Conservation (phyloP, 2,113 vertebrate species). For the Pseudopipra pipra region DNA sequence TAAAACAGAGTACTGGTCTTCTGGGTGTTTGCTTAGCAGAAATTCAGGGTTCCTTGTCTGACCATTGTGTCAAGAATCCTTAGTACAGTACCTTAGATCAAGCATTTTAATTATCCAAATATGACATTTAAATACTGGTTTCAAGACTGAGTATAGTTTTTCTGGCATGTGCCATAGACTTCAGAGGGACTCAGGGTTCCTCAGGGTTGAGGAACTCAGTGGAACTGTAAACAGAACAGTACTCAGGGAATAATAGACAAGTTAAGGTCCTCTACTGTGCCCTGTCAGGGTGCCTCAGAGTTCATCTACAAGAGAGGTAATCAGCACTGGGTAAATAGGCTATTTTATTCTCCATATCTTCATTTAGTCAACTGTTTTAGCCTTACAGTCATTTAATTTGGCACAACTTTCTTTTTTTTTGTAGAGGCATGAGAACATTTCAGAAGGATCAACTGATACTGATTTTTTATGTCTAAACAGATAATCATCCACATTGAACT, state of each 20-base stretch:
- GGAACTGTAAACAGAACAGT: background rate
- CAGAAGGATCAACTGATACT: conserved; percentile 73
- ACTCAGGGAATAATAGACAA: background rate
- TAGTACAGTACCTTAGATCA: background rate
- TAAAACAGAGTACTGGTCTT: background rate
- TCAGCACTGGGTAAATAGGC: background rate
- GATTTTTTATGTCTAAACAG: conserved; percentile 86
- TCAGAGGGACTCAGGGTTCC: background rate
- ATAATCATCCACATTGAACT: conserved; percentile 83
- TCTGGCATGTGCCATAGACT: background rate
- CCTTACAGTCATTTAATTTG: conserved; percentile 57
- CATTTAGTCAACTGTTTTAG: background rate
- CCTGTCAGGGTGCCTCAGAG: background rate
- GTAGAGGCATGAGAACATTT: conserved; percentile 72
- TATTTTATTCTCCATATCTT: background rate
- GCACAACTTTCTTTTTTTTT: background rate
- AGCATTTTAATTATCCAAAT: background rate
- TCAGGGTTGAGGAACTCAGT: background rate
- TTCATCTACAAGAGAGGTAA: background rate
- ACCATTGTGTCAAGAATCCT: background rate
- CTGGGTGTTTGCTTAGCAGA: background rate
- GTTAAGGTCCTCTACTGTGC: background rate
- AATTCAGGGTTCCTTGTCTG: background rate
- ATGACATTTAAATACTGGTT: background rate
- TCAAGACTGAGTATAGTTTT: background rate